phyloP scores from a whole-genome alignment of 1,140 invertebrate species.

The Macrosteles quadrilineatus region DNA sequence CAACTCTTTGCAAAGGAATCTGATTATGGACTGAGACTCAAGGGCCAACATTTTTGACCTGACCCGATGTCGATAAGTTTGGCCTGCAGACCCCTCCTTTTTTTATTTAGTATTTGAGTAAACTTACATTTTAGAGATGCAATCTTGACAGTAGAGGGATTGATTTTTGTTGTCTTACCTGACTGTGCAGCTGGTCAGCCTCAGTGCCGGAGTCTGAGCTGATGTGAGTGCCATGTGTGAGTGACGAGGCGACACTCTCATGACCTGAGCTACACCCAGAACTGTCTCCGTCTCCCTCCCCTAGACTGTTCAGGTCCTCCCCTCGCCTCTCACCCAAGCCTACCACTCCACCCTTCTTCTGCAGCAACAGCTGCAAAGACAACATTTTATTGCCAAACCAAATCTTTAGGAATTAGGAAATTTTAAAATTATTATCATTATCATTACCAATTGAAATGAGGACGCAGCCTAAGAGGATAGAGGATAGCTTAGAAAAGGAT shows the following conservation, averaged over 20 bases:
- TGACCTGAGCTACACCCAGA: conserved; percentile 60
- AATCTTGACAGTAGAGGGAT: no score
- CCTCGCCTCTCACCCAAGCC: conserved; percentile 50
- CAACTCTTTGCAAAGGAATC: no score
- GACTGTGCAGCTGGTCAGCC: conserved; percentile 48
- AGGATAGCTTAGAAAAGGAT: no score
- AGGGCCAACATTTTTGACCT: neutral
- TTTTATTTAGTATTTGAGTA: no score
- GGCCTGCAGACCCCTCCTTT: no score
- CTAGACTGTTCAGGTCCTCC: conserved; percentile 50
- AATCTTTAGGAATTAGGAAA: no score
- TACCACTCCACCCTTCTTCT: conserved; percentile 48
- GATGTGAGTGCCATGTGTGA: conserved; percentile 57
- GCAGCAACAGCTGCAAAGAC: conserved; percentile 36
- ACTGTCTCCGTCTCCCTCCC: conserved; percentile 49
- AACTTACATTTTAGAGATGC: no score
- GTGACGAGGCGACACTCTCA: conserved; percentile 59
- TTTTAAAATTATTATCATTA: no score
- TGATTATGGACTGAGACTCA: no score
- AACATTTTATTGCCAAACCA: neutral
- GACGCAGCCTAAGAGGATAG: no score
- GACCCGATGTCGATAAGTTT: no score
- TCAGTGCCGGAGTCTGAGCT: conserved; percentile 57
- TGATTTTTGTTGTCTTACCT: neutral
- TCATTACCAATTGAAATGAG: no score